Evolutionary conservation across 1,140 invertebrate species (phyloP), one percentile per base, ranked within the genome.

Genomic region (Diprion similis): DNA sequence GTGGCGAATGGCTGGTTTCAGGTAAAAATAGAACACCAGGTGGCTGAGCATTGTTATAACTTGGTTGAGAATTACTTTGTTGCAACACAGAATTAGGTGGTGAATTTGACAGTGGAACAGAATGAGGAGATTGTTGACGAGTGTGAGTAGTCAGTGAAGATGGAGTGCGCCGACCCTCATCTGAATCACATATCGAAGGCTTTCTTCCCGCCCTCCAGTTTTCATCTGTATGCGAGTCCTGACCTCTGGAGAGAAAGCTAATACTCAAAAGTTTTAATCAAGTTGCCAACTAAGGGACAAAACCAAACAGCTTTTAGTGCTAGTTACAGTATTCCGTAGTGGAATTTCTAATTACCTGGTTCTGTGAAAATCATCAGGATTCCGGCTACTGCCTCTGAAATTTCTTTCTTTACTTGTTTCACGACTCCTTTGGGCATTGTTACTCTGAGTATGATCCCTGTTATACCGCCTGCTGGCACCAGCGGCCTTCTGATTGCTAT

Each of bases 171-270:
- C 81, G 78, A 1, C 79, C 82, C 59, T 87, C 85, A 15, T 88
- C 85, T 0, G 83, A 86, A 67, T 87, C 85, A 48, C 84, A 85
- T 24, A 77, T 79, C 0, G 86, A 86, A 46, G 79, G 81, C 75
- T 84, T 84, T 73, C 81, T 82, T 24, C 86, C 82, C 10, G 81
- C 83, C 83, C 87, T 81, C 87, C 87, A 89, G 81, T 89, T 87
- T 78, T 87, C 87, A 71, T 87, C 82, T 24, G 78, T 72, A 72
- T 81, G 76, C 46, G 78, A 76, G 70, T 83, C 82, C 18, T 64
- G 77, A 65, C 64, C 1, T 75, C 78, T 80, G 59, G 47, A 70
- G n/a, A 66, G 68, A 13, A 47, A 75, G 65, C 72, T 24, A 67
- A 71, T 37, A 37, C 6, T 37, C 24, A 37, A n/a, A n/a, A 37